Percentiles rank a stretch among this genome's conserved stretches.
phyloP scores from a whole-genome alignment of 2,113 vertebrate genomes.

The Equus quagga region DNA sequence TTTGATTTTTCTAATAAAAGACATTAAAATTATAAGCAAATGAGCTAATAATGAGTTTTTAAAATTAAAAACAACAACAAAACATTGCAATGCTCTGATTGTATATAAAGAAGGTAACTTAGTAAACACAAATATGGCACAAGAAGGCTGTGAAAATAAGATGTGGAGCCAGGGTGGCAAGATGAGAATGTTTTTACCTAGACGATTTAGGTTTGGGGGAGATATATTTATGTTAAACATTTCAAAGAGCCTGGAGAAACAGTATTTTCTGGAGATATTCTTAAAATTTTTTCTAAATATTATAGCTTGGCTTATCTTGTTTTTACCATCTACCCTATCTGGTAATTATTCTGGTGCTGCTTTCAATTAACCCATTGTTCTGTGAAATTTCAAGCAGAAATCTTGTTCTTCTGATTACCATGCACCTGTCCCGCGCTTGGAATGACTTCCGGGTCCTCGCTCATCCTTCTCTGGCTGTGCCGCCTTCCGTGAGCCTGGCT shows the following conservation, averaged over 20 bases:
- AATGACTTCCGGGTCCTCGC: background rate
- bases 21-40: background rate
- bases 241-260: background rate
- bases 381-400: background rate
- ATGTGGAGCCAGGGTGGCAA: background rate
- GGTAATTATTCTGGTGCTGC: background rate
- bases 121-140: background rate
- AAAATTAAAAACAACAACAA: background rate
- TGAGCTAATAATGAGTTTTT: background rate
- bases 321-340: background rate
- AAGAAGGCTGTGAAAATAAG: background rate
- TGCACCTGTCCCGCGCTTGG: background rate
- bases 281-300: background rate
- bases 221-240: background rate
- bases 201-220: background rate
- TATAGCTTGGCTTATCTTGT: background rate
- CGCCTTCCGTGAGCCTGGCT: background rate
- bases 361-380: background rate
- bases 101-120: background rate
- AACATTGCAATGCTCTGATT: background rate
- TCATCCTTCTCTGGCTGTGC: background rate
- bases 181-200: background rate
- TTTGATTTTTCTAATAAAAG: background rate
- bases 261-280: background rate
- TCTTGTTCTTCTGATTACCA: background rate